Evolutionary conservation across 2,888 invertebrate genomes (phyloP).

Genomic region (Agonopterix arenella): DNA sequence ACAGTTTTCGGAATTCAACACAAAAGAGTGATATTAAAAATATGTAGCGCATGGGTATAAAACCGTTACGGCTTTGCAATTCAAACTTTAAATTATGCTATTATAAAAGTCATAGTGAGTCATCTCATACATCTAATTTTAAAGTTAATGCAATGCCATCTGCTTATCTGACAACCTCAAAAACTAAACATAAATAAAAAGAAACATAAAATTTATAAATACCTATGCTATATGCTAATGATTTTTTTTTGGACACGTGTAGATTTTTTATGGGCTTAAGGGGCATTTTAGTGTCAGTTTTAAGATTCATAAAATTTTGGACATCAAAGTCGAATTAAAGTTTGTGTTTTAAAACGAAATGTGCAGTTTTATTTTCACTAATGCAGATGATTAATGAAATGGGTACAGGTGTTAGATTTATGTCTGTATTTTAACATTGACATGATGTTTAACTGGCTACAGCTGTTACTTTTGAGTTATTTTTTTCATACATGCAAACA

Average conservation of each 20-base stretch:
- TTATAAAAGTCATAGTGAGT: neutral
- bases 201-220: constrained; percentile 12
- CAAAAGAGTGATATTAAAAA: too few relatives aligned
- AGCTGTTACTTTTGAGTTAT: too few relatives aligned
- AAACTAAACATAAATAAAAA: constrained; percentile 10
- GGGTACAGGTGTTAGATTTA: too few relatives aligned
- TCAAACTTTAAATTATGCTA: neutral
- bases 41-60: neutral
- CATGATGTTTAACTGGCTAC: too few relatives aligned
- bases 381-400: too few relatives aligned
- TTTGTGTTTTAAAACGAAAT: too few relatives aligned
- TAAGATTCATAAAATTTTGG: constrained; percentile 1
- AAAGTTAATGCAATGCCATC: neutral
- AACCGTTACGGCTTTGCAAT: neutral
- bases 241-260: constrained; percentile 1
- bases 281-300: constrained; percentile 2
- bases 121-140: constrained; percentile 3
- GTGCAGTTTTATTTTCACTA: too few relatives aligned
- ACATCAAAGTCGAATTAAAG: constrained; percentile 4
- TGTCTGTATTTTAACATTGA: too few relatives aligned
- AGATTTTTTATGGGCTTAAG: constrained; percentile 5
- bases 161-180: constrained; percentile 1
- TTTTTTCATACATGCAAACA: too few relatives aligned
- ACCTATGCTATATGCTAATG: constrained; percentile 2
- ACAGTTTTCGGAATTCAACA: too few relatives aligned